phyloP scores from a whole-genome alignment of 64 coral and sea anemone genomes.

The Hydrozoanthus tunicans region DNA sequence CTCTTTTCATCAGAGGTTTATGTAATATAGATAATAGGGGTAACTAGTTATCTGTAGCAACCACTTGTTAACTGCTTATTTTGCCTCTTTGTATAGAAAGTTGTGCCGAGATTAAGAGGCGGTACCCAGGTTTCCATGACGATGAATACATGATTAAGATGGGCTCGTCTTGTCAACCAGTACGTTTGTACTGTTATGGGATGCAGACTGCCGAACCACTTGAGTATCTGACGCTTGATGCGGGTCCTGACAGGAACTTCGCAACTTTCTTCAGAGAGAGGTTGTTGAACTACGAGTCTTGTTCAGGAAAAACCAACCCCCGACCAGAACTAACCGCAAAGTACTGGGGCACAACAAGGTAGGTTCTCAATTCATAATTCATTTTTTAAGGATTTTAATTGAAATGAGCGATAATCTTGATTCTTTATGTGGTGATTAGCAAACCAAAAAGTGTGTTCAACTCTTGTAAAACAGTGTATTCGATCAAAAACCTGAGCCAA shows the following conservation, averaged over 20 bases:
- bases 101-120: conserved; percentile 82
- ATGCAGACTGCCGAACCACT: conserved; percentile 76
- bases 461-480: background rate
- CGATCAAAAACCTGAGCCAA: background rate
- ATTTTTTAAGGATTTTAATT: background rate
- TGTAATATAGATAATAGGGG: background rate
- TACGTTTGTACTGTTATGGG: conserved; percentile 87
- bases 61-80: background rate
- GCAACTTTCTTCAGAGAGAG: conserved; percentile 86
- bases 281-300: conserved; percentile 81
- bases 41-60: background rate
- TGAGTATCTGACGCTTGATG: conserved; percentile 93
- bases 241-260: conserved; percentile 83
- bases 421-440: background rate
- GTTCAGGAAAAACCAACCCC: conserved; percentile 84
- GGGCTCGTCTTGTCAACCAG: conserved; percentile 76
- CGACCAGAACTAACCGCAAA: conserved; percentile 86
- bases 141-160: conserved; percentile 89
- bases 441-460: background rate
- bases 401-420: background rate
- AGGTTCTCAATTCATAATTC: background rate
- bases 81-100: conserved; percentile 63
- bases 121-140: conserved; percentile 84
- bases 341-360: conserved; percentile 98
- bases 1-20: background rate